These are phyloP conservation scores for Ceratina japonica DNA, from an alignment of 1,140 invertebrate genomes.

Conservation along the genomic window DNA sequence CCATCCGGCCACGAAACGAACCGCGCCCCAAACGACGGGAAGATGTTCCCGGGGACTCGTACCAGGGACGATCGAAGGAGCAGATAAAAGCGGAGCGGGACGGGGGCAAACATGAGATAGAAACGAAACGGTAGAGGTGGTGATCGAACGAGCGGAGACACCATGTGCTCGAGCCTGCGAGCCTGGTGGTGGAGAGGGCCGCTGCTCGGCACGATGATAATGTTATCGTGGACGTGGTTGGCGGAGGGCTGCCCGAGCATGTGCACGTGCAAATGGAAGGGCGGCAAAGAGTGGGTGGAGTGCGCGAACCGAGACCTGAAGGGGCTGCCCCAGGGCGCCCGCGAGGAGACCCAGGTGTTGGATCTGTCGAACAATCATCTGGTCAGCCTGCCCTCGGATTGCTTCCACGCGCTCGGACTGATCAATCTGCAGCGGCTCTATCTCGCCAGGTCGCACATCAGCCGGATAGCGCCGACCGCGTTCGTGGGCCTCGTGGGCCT, in stretches of 20 bases:
- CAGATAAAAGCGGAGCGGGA: conserved; percentile 1
- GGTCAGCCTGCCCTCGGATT: conserved; percentile 86
- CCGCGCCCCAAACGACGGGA: too few relatives aligned
- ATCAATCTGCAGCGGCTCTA: conserved; percentile 94
- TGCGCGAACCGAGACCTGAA: conserved; percentile 88
- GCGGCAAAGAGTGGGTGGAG: conserved; percentile 93
- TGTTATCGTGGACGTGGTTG: conserved; percentile 47
- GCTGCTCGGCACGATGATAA: conserved; percentile 53
- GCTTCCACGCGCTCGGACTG: conserved; percentile 88
- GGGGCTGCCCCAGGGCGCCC: conserved; percentile 88
- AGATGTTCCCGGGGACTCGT: neutral
- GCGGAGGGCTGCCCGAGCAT: conserved; percentile 83
- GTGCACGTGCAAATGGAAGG: conserved; percentile 95
- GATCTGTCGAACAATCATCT: conserved; percentile 91
- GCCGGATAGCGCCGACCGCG: conserved; percentile 87
- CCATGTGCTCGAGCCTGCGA: conserved; percentile 56
- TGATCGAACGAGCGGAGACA: conserved; percentile 36
- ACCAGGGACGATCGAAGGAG: neutral
- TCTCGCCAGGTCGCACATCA: conserved; percentile 87
- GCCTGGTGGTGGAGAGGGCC: conserved; percentile 57
- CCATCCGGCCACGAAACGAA: too few relatives aligned
- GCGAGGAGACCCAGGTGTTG: conserved; percentile 93
- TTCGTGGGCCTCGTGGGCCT: conserved; percentile 92
- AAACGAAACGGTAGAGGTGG: neutral
- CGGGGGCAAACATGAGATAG: conserved; percentile 28